Conservation (phyloP, 1,140 invertebrate genomes). For the Drosophila willistoni region DNA sequence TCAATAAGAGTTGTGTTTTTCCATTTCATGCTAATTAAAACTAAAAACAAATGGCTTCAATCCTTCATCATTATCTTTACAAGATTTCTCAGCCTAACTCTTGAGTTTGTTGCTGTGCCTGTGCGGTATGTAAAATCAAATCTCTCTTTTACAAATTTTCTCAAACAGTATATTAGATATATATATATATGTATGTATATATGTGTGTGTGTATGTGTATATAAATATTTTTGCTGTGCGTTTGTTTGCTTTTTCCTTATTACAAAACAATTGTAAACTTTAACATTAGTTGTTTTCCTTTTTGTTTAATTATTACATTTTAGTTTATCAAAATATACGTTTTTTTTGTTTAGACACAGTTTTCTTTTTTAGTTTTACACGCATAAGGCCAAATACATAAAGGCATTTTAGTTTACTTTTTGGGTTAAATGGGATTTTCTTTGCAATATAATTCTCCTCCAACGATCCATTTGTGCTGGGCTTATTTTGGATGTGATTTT, state of each 20-base stretch:
- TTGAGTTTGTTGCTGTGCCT: not conserved
- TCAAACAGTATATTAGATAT: slow-evolving; percentile 9
- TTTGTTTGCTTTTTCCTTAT: slow-evolving; percentile 34
- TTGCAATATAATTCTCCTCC: not conserved
- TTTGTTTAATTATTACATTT: slow-evolving; percentile 59
- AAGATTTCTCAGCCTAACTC: not conserved
- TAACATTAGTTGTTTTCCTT: slow-evolving; percentile 49
- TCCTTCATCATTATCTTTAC: not conserved
- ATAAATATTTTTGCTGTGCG: slow-evolving; percentile 25
- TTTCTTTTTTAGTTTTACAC: slow-evolving; percentile 33
- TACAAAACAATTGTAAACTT: slow-evolving; percentile 34
- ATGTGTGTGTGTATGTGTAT: slow-evolving; percentile 42
- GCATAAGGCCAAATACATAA: slow-evolving; percentile 54
- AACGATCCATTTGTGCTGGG: not conserved
- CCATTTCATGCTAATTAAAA: not conserved
- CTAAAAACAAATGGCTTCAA: not conserved
- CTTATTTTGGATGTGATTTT: too few relatives aligned
- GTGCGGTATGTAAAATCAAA: slow-evolving; percentile 1
- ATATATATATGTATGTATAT: slow-evolving; percentile 25
- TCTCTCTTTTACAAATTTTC: not conserved
- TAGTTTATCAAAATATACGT: slow-evolving; percentile 41
- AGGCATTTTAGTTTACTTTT: slow-evolving; percentile 36
- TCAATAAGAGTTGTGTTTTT: slow-evolving; percentile 11
- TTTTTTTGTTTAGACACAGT: slow-evolving; percentile 53
- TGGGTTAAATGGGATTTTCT: slow-evolving; percentile 33